phyloP scores from a whole-genome alignment of 2,888 invertebrate genomes.

The Cryptocheilus praepositus region DNA sequence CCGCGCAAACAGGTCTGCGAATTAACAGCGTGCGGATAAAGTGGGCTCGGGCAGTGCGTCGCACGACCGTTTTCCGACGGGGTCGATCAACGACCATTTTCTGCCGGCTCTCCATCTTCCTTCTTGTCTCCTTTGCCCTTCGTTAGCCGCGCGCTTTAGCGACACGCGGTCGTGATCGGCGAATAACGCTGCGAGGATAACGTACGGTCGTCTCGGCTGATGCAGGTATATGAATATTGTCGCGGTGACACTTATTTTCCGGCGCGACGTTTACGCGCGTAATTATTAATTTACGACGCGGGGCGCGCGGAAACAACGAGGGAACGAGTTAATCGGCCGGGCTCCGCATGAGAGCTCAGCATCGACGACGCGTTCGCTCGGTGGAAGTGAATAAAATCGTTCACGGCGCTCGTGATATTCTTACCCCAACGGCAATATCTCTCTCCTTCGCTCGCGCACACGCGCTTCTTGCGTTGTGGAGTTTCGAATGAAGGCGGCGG shows the following conservation, averaged over 20 bases:
- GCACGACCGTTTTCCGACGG: too few species aligned
- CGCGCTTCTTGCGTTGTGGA: constrained; percentile 14
- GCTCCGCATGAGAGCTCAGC: not conserved
- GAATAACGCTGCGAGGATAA: not conserved
- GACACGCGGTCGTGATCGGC: constrained; percentile 20
- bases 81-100: too few species aligned
- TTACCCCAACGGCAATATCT: not conserved
- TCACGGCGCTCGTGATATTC: not conserved
- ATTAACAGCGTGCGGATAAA: too few species aligned
- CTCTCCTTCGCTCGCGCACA: constrained; percentile 11
- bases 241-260: constrained; percentile 25
- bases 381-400: constrained; percentile 25
- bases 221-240: constrained; percentile 32
- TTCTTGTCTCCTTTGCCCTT: not conserved
- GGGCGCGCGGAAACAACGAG: constrained; percentile 9
- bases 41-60: too few species aligned
- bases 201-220: constrained; percentile 7
- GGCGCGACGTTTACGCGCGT: constrained; percentile 31
- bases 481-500: constrained; percentile 40
- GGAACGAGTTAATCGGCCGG: constrained; percentile 25
- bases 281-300: constrained; percentile 39
- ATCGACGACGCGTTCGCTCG: constrained; percentile 1
- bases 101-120: too few species aligned
- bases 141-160: constrained; percentile 2
- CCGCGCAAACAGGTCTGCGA: too few species aligned